Conservation (phyloP, 92 coral and sea anemone genomes). For the Phymanthus crucifer region DNA sequence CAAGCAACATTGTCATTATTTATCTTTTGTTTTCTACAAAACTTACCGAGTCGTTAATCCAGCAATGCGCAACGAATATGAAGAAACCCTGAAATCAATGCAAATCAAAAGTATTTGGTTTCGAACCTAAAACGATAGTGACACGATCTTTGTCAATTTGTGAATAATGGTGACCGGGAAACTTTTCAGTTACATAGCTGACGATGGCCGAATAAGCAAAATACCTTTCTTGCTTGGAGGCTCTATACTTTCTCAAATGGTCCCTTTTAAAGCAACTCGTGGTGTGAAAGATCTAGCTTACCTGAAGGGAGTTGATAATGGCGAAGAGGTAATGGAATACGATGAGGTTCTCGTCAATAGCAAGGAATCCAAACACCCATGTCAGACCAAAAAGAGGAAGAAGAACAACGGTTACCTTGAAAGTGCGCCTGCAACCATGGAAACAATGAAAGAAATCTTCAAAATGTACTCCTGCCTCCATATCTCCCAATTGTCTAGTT, state of each 20-base stretch:
- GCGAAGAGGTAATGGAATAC: conserved; percentile 85
- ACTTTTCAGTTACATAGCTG: too few relatives aligned
- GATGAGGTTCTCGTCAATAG: conserved; percentile 74
- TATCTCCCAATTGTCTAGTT: too few relatives aligned
- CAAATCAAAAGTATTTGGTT: not conserved
- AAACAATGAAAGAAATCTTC: not conserved
- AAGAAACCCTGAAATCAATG: conserved; percentile 66
- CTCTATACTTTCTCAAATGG: too few relatives aligned
- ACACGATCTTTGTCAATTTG: too few relatives aligned
- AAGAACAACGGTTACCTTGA: conserved; percentile 76
- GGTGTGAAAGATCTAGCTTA: conserved; percentile 33
- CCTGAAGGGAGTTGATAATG: conserved; percentile 82
- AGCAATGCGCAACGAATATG: conserved; percentile 86
- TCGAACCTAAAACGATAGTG: not conserved
- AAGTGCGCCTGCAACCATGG: conserved; percentile 58
- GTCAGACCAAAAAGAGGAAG: conserved; percentile 84
- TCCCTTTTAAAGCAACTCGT: too few relatives aligned
- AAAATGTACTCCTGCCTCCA: not conserved
- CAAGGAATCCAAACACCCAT: conserved; percentile 91
- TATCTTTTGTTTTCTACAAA: too few relatives aligned
- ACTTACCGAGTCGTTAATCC: conserved; percentile 89
- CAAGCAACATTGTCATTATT: too few relatives aligned
- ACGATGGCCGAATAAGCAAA: too few relatives aligned
- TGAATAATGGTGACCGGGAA: too few relatives aligned
- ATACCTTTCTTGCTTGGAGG: too few relatives aligned